Percentiles rank a stretch among this genome's conserved stretches.
Evolutionary conservation across 1,140 invertebrate genomes (phyloP).

Genomic region (Nebria ingens): DNA sequence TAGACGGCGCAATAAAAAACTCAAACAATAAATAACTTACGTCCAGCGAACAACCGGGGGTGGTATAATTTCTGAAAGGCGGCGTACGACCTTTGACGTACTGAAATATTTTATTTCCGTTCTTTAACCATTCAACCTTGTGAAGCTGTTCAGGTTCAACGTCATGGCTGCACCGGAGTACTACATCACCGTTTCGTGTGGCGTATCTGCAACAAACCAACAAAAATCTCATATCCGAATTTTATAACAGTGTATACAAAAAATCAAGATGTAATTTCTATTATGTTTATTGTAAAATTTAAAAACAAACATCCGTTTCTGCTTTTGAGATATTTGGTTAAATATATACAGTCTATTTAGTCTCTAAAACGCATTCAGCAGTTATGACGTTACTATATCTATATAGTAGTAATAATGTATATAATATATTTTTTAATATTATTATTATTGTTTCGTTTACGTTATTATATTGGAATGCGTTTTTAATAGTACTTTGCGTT

Average conservation of each 20-base stretch:
- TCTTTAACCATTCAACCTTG: slow-evolving; percentile 64
- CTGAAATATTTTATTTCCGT: slow-evolving; percentile 64
- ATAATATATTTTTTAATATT: too few species aligned
- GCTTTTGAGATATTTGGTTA: not conserved
- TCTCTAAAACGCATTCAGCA: too few species aligned
- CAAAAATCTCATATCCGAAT: too few species aligned
- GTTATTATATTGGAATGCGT: too few species aligned
- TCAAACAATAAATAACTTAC: too few species aligned
- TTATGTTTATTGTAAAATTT: too few species aligned
- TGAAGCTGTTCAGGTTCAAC: slow-evolving; percentile 49
- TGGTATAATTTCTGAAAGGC: slow-evolving; percentile 55
- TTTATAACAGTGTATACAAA: too few species aligned
- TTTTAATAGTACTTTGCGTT: too few species aligned
- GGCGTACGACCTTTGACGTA: slow-evolving; percentile 64
- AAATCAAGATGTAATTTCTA: too few species aligned
- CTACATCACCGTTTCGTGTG: slow-evolving; percentile 34
- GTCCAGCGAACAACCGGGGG: slow-evolving; percentile 56
- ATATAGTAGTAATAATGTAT: too few species aligned
- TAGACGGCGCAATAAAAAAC: not conserved
- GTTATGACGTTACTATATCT: not conserved
- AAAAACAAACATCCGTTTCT: too few species aligned
- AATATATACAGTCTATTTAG: not conserved
- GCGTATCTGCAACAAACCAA: slow-evolving; percentile 24
- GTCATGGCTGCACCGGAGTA: slow-evolving; percentile 50
- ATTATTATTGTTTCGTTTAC: too few species aligned